These are phyloP conservation scores for Odocoileus virginianus DNA, from an alignment of 2,113 vertebrate genomes.

Conservation along the genomic window DNA sequence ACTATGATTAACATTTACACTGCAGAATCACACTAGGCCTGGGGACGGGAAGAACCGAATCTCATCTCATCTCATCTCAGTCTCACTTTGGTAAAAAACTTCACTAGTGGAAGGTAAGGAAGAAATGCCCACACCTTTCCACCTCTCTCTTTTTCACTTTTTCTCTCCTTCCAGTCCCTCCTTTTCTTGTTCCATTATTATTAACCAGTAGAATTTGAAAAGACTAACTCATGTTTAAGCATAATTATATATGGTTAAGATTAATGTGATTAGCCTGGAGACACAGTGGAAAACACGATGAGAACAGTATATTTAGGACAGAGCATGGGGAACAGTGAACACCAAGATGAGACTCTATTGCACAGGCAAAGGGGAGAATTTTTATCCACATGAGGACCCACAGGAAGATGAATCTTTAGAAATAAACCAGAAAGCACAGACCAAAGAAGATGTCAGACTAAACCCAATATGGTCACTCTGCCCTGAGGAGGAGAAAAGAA, in stretches of 20 bases:
- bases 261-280: neutral
- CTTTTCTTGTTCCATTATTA: neutral
- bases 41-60: neutral
- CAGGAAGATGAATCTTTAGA: neutral
- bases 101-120: no score
- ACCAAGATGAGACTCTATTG: neutral
- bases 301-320: neutral
- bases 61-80: neutral
- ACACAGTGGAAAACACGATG: neutral
- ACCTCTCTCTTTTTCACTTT: no score
- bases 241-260: neutral
- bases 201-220: neutral
- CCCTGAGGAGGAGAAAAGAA: neutral
- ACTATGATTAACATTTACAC: neutral
- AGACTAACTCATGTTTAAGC: neutral
- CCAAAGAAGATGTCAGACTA: neutral
- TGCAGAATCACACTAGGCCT: neutral
- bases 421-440: neutral
- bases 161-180: neutral
- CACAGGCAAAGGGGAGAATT: neutral
- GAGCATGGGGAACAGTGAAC: accelerated
- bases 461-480: neutral
- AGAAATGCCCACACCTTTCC: accelerated
- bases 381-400: neutral
- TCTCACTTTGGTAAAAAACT: neutral